Evolutionary conservation across 2,797 vertebrate genomes (phyloP), one percentile per base, ranked within the genome.

Genomic region (Tympanoctomys barrerae): DNA sequence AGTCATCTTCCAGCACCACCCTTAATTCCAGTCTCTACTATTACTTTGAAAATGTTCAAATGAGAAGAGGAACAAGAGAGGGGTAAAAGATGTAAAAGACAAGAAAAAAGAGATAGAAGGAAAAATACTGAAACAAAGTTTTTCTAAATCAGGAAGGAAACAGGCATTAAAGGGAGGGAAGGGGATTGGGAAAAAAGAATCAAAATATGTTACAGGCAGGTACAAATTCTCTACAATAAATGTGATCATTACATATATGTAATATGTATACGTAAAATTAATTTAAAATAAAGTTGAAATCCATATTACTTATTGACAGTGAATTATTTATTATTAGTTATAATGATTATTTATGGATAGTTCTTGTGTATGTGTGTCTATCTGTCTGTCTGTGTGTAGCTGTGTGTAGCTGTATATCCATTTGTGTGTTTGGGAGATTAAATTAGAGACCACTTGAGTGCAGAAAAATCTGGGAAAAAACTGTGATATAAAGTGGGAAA

Each of bases 231-330:
- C 71, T 39, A 42, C 13, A 10, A 73, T 42, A 39, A 73, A 42
- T 42, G 71, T 39, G 36, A 73, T 73, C 70, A 73, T 39, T 12
- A 39, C 42, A 10, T 39, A 26, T 73, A 73, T 73, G 1, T 42
- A 73, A 12, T 10, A 16, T 22, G 19, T 39, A 39, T 18, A 10
- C 22, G 12, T 73, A 42, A 73, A 42, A 24, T 73, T 73, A 73
- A 42, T 73, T 73, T 12, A 42, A 73, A 73, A 73, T 73, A 73
- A 42, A 73, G 36, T 42, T 73, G 70, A 52, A 93, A 59, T 73
- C 57, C 9, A n/a, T 39, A 52, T 90, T 91, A 88, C 70, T 81
- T 90, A 92, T 46, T 89, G 22, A 91, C 31, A 78, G 73, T 64
- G 54, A 92, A 92, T 54, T 54, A 54, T 54, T 54, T 54, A 54